These are phyloP conservation scores for Gymnogyps californianus DNA, from an alignment of 2,113 vertebrate species.

Conservation along the genomic window DNA sequence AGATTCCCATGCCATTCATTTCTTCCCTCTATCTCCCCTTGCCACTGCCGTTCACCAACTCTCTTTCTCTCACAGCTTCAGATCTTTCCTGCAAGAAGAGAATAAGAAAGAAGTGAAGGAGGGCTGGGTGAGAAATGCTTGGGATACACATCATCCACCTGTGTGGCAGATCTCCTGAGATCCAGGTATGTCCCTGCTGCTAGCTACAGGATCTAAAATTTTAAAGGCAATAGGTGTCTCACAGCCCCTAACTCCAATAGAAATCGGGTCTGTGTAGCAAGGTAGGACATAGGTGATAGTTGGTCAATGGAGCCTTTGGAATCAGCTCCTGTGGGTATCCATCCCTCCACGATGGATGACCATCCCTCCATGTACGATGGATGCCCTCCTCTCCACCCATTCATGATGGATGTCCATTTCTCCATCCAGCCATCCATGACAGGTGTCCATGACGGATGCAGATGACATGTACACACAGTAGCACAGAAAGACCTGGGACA, in stretches of 20 bases:
- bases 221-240: neutral
- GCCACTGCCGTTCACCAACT: neutral
- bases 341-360: fast-evolving
- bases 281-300: neutral
- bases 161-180: neutral
- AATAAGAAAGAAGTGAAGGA: neutral
- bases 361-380: neutral
- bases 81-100: neutral
- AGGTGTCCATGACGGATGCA: neutral
- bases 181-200: neutral
- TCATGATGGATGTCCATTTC: neutral
- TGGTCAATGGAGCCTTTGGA: neutral
- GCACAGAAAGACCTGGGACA: neutral
- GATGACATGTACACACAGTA: fast-evolving
- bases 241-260: neutral
- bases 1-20: neutral
- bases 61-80: neutral
- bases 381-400: neutral
- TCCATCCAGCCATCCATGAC: neutral
- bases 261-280: neutral
- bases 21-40: neutral
- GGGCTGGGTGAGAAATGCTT: neutral
- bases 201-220: neutral
- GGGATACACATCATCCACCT: too few species aligned
- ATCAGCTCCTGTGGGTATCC: neutral